Conservation (phyloP, 2,888 invertebrate species). For the Dynastes grantii region DNA sequence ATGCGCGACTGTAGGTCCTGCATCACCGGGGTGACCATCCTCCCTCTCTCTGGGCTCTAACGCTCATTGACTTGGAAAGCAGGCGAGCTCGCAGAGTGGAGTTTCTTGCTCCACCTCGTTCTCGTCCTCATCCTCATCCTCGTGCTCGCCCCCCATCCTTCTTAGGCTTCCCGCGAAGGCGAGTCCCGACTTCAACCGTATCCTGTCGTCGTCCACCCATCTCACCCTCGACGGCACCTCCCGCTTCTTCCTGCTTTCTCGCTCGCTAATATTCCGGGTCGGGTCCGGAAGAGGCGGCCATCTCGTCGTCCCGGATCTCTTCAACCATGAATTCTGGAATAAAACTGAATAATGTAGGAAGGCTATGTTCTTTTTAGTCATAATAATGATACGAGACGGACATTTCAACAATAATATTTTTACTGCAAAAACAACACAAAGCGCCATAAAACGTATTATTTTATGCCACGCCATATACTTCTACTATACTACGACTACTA, state of each 20-base stretch:
- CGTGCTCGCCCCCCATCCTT: slow-evolving; percentile 55
- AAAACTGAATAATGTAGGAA: slow-evolving; percentile 67
- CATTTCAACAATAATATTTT: slow-evolving; percentile 51
- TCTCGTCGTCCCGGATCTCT: slow-evolving; percentile 63
- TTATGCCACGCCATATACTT: slow-evolving; percentile 29
- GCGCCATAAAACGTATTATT: slow-evolving; percentile 44
- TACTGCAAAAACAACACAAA: slow-evolving; percentile 42
- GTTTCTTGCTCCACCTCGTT: slow-evolving; percentile 44
- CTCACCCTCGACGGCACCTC: neutral
- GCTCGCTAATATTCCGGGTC: slow-evolving; percentile 61
- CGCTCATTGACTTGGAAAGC: slow-evolving; percentile 64
- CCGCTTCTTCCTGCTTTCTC: slow-evolving; percentile 21
- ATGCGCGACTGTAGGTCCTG: slow-evolving; percentile 40
- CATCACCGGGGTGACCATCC: slow-evolving; percentile 7
- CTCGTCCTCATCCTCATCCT: neutral
- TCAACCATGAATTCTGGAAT: slow-evolving; percentile 64
- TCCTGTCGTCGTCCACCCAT: slow-evolving; percentile 54
- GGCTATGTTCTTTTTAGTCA: slow-evolving; percentile 56
- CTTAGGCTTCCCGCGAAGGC: too few species aligned
- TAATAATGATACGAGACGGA: slow-evolving; percentile 50
- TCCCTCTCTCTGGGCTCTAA: slow-evolving; percentile 16
- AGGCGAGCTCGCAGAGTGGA: slow-evolving; percentile 47
- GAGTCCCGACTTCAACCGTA: slow-evolving; percentile 21
- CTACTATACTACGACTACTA: too few species aligned
- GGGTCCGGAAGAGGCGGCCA: slow-evolving; percentile 60